Conservation (phyloP, 2,888 invertebrate species). For the Odontocolon sp. region DNA sequence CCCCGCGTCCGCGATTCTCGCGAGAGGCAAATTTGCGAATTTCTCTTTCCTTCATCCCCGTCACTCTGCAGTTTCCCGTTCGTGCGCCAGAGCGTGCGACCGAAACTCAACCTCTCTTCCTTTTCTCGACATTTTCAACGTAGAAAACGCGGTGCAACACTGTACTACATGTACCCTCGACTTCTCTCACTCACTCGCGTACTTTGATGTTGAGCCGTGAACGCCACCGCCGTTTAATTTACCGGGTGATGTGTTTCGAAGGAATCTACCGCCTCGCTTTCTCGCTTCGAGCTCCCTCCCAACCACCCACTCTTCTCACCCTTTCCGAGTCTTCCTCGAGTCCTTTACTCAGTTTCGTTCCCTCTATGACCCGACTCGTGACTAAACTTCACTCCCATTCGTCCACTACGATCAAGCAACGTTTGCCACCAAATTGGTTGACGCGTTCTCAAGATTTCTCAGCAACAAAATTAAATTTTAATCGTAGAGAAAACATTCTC, state of each 20-base stretch:
- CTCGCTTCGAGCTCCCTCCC: slow-evolving; percentile 58
- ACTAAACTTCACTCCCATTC: neutral
- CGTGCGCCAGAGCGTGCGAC: slow-evolving; percentile 53
- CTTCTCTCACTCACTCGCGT: slow-evolving; percentile 51
- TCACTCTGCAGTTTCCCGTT: slow-evolving; percentile 33
- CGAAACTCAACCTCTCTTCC: slow-evolving; percentile 54
- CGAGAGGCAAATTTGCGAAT: slow-evolving; percentile 73
- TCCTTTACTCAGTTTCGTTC: slow-evolving; percentile 9
- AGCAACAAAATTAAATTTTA: neutral
- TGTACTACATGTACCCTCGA: slow-evolving; percentile 21
- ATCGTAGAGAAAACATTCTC: neutral
- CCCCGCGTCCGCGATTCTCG: slow-evolving; percentile 11
- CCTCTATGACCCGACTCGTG: neutral
- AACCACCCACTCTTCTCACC: slow-evolving; percentile 29
- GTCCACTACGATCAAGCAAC: too few species aligned
- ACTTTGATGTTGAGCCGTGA: slow-evolving; percentile 77
- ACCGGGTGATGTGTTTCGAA: slow-evolving; percentile 76
- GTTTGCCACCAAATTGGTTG: too few species aligned
- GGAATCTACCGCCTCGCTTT: slow-evolving; percentile 68
- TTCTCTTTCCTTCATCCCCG: slow-evolving; percentile 62
- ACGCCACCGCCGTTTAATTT: slow-evolving; percentile 77
- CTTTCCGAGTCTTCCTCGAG: slow-evolving; percentile 3
- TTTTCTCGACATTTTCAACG: slow-evolving; percentile 41
- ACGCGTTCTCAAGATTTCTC: neutral
- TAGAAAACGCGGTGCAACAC: slow-evolving; percentile 42